These are phyloP conservation scores for Dendroctonus valens DNA, from an alignment of 1,140 invertebrate genomes.

Conservation along the genomic window DNA sequence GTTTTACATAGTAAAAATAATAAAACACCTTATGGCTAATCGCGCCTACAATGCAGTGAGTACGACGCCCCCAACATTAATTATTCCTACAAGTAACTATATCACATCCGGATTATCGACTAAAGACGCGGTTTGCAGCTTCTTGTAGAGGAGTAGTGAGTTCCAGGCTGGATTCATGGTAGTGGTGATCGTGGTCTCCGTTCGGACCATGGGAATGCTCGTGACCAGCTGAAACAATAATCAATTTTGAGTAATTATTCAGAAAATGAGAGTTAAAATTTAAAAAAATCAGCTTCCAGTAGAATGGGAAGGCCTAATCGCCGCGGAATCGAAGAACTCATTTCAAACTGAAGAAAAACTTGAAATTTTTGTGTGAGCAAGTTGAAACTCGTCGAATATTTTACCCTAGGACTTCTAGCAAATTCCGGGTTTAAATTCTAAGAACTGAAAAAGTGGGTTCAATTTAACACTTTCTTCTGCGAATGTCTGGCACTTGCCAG, in stretches of 20 bases:
- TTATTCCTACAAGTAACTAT: neutral
- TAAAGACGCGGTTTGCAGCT: neutral
- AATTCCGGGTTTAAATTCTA: too few relatives aligned
- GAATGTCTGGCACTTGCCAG: too few relatives aligned
- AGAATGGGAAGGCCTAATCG: too few relatives aligned
- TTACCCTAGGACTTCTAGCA: too few relatives aligned
- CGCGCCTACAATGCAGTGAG: neutral
- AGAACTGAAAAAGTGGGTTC: too few relatives aligned
- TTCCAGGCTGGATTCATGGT: slow-evolving; percentile 9
- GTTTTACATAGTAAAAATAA: too few relatives aligned
- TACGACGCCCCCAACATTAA: neutral
- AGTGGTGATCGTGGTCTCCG: slow-evolving; percentile 5
- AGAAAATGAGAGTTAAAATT: neutral
- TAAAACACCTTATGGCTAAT: neutral
- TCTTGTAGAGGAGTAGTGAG: neutral
- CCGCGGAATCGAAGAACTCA: too few relatives aligned
- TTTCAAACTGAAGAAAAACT: neutral
- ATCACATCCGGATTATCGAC: neutral
- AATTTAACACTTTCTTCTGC: too few relatives aligned
- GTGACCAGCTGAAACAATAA: slow-evolving; percentile 10
- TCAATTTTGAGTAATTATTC: neutral
- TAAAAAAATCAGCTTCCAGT: neutral
- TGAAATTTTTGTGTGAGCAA: neutral
- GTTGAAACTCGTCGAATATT: too few relatives aligned
- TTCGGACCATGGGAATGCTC: slow-evolving; percentile 9